Conservation (phyloP, 2,888 invertebrate species). For the Cyclophora punctaria region DNA sequence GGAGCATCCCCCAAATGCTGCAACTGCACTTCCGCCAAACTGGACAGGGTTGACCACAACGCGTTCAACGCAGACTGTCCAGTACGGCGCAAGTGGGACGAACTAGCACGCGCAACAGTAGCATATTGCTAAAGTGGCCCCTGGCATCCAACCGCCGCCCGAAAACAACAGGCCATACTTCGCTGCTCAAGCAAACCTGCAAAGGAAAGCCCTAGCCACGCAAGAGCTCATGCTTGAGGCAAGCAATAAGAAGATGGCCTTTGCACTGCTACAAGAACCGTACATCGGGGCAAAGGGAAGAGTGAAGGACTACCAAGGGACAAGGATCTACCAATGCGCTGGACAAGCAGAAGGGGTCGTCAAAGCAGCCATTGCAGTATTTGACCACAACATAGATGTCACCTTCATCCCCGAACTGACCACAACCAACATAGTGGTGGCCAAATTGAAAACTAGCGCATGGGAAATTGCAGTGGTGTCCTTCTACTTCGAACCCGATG, state of each 20-base stretch:
- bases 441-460: constrained; percentile 5
- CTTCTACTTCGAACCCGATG: constrained; percentile 12
- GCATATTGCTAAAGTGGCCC: no score
- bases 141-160: neutral
- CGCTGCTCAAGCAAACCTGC: neutral
- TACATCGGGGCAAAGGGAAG: neutral
- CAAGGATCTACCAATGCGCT: neutral
- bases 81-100: constrained; percentile 2
- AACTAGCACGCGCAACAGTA: neutral
- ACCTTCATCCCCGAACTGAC: no score
- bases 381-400: no score
- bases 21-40: neutral
- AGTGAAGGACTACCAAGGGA: neutral
- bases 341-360: no score
- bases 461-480: constrained; percentile 11
- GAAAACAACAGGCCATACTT: no score
- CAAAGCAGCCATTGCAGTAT: no score
- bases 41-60: constrained; percentile 1
- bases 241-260: neutral
- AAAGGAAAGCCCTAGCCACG: neutral
- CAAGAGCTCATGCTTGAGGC: neutral
- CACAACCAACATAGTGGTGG: constrained; percentile 6
- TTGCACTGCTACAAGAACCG: neutral
- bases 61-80: constrained; percentile 3
- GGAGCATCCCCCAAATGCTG: neutral